Percentiles rank a stretch among this genome's conserved stretches.
These are phyloP conservation scores for Ennomos fuscantarius DNA, from an alignment of 2,888 invertebrate genomes.

Conservation along the genomic window DNA sequence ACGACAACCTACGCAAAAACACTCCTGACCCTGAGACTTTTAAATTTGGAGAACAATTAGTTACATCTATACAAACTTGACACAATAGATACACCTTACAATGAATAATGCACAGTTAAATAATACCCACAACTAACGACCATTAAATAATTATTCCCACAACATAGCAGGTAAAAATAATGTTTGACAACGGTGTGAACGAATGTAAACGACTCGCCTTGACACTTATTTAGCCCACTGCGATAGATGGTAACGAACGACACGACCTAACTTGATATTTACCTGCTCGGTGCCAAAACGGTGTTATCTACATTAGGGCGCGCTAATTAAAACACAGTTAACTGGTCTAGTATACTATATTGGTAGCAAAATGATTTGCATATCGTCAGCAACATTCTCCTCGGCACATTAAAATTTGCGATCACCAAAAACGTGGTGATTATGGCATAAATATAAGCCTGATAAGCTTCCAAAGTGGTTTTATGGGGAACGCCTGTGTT, in stretches of 20 bases:
- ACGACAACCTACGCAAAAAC: conserved; percentile 5
- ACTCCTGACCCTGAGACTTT: conserved; percentile 9
- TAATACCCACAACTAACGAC: conserved; percentile 1
- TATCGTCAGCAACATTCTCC: too few relatives aligned
- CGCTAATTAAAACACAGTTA: conserved; percentile 13
- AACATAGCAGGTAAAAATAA: background rate
- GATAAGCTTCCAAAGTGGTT: too few relatives aligned
- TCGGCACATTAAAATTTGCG: too few relatives aligned
- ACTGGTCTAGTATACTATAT: background rate
- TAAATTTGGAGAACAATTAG: conserved; percentile 3
- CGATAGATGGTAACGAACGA: conserved; percentile 29
- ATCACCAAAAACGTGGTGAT: too few relatives aligned
- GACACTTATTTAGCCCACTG: conserved; percentile 56
- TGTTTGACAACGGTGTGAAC: conserved; percentile 59
- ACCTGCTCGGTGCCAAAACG: conserved; percentile 1
- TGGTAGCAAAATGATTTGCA: background rate
- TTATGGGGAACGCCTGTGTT: too few relatives aligned
- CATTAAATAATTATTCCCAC: background rate
- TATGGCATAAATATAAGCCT: too few relatives aligned
- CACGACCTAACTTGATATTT: conserved; percentile 9
- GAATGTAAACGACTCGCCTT: conserved; percentile 81
- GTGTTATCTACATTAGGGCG: background rate
- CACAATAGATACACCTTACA: conserved; percentile 3
- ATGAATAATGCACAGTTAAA: background rate
- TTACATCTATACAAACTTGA: background rate